Evolutionary conservation across 2,113 vertebrate genomes (phyloP), one percentile per base, ranked within the genome.

Genomic region (Copsychus sechellarum): DNA sequence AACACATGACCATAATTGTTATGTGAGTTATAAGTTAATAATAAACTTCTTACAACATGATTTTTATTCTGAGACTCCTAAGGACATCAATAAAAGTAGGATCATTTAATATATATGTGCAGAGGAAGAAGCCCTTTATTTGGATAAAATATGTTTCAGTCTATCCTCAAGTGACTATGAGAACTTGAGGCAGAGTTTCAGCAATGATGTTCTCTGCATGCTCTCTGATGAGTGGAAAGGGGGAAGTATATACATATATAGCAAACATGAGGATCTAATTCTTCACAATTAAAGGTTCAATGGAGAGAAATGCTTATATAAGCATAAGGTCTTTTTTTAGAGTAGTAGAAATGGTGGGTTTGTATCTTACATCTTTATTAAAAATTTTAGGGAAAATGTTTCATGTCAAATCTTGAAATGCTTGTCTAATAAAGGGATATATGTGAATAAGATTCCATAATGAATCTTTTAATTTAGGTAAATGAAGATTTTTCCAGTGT

Each of bases 1-100:
- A 85, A 28, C 57, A 78, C 24, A 34, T 18, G 73, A 86, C 65
- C 11, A 1, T 92, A 92, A 84, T 93, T 83, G n/a, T 87, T 56
- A 51, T 60, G 38, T 64, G 57, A 80, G 65, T 93, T 94, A 62
- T 58, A 94, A 93, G 76, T 90, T 80, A 80, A 71, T 71, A 74
- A 84, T 56, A 82, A 93, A 85, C 51, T 88, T 78, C 64, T 89
- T 79, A 21, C 47, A 56, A 12, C 14, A 1, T 67, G 31, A 69
- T 80, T 91, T 92, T 81, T 80, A 51, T 71, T 96, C 60, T 74
- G 72, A 93, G 15, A 29, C 58, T 96, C 57, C 43, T 86, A 84
- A 84, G 62, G 78, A 93, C 73, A 88, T 56, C 80, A 53, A 14
- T 76, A 77, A 61, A 87, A 73, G 23, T 86, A 29, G 5, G 45